Evolutionary conservation across 2,113 vertebrate genomes (phyloP).

Genomic region (Tonatia bakeri): DNA sequence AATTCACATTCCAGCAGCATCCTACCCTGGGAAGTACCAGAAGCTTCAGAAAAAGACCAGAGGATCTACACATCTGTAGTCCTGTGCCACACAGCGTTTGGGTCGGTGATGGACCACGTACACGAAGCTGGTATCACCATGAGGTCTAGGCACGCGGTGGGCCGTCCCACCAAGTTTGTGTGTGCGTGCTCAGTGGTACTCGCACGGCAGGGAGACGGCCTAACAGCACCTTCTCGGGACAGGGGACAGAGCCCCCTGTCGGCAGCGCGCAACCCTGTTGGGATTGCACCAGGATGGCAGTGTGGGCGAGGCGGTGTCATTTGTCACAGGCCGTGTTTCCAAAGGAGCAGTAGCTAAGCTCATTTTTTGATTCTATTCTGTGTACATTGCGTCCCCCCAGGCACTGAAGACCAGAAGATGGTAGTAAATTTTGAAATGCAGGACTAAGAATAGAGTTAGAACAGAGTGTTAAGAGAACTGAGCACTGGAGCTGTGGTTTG

Average conservation of each 20-base stretch:
- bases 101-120: neutral
- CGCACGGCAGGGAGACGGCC: neutral
- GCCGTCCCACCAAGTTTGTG: neutral
- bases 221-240: neutral
- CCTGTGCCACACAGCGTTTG: neutral
- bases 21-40: neutral
- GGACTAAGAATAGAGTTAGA: conserved; percentile 2
- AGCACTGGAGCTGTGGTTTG: neutral
- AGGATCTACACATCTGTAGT: neutral
- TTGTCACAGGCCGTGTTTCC: neutral
- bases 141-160: too few species aligned
- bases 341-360: neutral
- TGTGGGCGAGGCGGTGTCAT: neutral
- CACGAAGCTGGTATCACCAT: neutral
- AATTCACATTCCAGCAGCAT: neutral
- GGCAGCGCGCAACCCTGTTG: neutral
- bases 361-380: neutral
- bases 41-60: neutral
- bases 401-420: neutral
- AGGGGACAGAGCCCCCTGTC: neutral
- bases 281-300: neutral
- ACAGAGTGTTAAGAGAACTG: neutral
- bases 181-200: neutral
- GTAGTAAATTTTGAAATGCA: neutral
- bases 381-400: neutral